These are phyloP conservation scores for Oeneis ivallda DNA, from an alignment of 2,888 invertebrate genomes.

Conservation along the genomic window DNA sequence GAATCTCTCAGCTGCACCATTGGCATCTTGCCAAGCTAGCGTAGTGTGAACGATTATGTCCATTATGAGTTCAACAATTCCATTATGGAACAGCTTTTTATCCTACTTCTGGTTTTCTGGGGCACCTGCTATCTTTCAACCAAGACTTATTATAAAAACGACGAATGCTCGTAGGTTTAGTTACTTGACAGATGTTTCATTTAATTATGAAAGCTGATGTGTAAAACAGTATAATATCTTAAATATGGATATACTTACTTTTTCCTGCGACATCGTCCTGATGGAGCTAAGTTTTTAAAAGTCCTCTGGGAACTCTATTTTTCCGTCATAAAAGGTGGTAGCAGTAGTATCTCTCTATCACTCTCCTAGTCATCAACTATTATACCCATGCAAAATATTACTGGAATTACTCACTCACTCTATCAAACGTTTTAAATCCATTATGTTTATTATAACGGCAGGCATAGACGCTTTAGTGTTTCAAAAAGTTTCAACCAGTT, in stretches of 20 bases:
- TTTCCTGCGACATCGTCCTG: too few species aligned
- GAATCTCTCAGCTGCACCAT: constrained; percentile 51
- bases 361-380: too few species aligned
- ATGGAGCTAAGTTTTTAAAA: too few species aligned
- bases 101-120: constrained; percentile 19
- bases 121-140: constrained; percentile 18
- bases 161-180: not conserved
- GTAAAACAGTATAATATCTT: too few species aligned
- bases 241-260: too few species aligned
- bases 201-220: too few species aligned
- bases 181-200: not conserved
- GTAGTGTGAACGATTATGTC: constrained; percentile 53
- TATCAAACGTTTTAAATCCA: constrained; percentile 12
- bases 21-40: constrained; percentile 55
- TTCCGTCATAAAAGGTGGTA: too few species aligned
- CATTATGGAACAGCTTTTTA: constrained; percentile 33
- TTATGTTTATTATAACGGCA: not conserved
- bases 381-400: not conserved
- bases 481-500: not conserved
- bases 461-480: not conserved
- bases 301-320: too few species aligned
- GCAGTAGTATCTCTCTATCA: too few species aligned
- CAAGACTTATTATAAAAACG: constrained; percentile 12
- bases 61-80: constrained; percentile 52
- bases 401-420: constrained; percentile 9